Base-by-base conservation (phyloP, 2,113 vertebrate genomes). In the Sorex fumeus region DNA sequence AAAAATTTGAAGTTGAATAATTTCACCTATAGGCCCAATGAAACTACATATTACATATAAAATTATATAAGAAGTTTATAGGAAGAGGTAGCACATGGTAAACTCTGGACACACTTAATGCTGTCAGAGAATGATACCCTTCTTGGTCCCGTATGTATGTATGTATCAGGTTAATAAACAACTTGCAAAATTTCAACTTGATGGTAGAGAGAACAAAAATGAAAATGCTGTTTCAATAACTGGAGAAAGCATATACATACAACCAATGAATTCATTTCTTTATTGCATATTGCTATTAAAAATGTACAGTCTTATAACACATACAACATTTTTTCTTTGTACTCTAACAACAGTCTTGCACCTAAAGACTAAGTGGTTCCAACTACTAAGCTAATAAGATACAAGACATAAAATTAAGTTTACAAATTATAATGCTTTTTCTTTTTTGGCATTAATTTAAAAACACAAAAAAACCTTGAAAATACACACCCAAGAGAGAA, bases 251-350 rank as follows among this genome's bases (percentile, higher is more conserved):
- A 94, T 66, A 87, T 76, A 43, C 19, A 91, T 94, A 97, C 96
- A 96, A 94, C 88, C 96, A 97, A 97, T 15, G 34, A 97, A 97
- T 3, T 53, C 94, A 97, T 97, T 93, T 96, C 97, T 98, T 98
- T 98, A 98, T 98, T 98, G 98, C 98, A 98, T 98, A 96, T 98
- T 97, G 97, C 97, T 96, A 57, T 91, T 97, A 83, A 91, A 97
- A 98, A 98, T 98, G 97, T 98, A 98, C 98, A 98, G 96, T 97
- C 98, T 98, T 90, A 75, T 97, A 97, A 98, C 98, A 98, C 97
- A 98, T 97, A 98, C 93, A 95, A 97, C 97, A 97, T 97, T 94
- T 97, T 97, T 96, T 89, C 84, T 96, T 97, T 90, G 97, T 98
- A 98, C 64, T 97, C 84, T 96, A 98, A 96, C 93, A 96, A 98